Conservation (phyloP, 2,113 vertebrate species). For the Microcebus tavaratra region DNA sequence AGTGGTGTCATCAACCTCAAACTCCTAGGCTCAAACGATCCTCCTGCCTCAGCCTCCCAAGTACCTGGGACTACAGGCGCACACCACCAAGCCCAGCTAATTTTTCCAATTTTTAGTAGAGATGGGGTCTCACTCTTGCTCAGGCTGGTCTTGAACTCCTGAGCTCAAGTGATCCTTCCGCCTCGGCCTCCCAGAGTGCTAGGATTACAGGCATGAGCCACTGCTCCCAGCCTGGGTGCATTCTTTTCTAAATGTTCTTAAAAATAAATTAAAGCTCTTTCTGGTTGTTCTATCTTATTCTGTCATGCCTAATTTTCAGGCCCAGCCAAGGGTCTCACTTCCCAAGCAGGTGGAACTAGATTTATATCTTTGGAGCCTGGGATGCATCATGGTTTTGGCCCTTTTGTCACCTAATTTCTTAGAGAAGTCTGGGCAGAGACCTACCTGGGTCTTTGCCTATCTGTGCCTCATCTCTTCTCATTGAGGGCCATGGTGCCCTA, state of each 20-base stretch:
- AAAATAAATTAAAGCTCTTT: slow-evolving; percentile 26
- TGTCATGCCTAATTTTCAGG: neutral
- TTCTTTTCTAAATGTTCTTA: neutral
- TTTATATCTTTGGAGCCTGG: neutral
- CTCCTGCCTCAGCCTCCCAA: too few relatives aligned
- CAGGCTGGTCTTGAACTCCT: too few relatives aligned
- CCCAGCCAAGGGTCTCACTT: neutral
- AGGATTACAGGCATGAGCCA: too few relatives aligned
- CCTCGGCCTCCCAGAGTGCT: too few relatives aligned
- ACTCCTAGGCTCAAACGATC: too few relatives aligned
- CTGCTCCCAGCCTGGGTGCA: too few relatives aligned
- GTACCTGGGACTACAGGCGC: too few relatives aligned
- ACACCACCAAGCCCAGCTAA: too few relatives aligned
- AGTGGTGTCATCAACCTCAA: too few relatives aligned
- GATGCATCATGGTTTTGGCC: neutral
- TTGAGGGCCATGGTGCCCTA: neutral
- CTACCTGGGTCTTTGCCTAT: neutral
- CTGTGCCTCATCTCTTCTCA: neutral
- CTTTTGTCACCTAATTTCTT: neutral
- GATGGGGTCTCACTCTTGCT: too few relatives aligned
- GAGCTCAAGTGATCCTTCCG: too few relatives aligned
- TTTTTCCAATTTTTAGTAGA: too few relatives aligned
- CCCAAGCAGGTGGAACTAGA: neutral
- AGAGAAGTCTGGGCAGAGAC: neutral
- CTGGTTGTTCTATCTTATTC: neutral